Conservation (phyloP, 2,113 vertebrate genomes). For the Neofelis nebulosa region DNA sequence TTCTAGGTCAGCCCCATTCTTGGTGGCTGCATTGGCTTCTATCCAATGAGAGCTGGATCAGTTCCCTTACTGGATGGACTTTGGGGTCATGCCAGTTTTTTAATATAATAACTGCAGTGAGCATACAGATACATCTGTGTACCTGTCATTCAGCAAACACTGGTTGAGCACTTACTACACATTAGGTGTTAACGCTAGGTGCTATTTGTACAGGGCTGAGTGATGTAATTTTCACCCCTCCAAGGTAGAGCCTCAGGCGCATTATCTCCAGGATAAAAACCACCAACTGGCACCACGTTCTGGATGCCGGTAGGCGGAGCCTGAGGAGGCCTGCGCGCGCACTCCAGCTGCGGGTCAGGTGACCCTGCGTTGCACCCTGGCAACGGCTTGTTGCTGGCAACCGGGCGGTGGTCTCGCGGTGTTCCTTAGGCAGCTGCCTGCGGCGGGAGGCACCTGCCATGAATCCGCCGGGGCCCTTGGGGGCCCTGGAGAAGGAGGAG, state of each 20-base stretch:
- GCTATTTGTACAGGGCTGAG: neutral
- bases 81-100: neutral
- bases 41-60: neutral
- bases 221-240: neutral
- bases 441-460: neutral
- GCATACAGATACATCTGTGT: neutral
- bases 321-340: neutral
- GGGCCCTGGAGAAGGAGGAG: neutral
- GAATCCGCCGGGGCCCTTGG: neutral
- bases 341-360: neutral
- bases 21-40: neutral
- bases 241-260: neutral
- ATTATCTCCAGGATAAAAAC: neutral
- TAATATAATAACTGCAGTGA: neutral
- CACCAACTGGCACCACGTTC: accelerated
- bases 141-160: neutral
- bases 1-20: neutral
- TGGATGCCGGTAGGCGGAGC: accelerated
- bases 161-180: neutral
- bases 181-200: neutral
- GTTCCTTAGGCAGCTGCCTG: neutral
- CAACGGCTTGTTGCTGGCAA: slow-evolving; percentile 68
- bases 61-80: neutral
- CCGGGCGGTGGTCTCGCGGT: accelerated
- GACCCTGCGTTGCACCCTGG: neutral